phyloP scores from a whole-genome alignment of 2,888 invertebrate species.

The Erebia epiphron region DNA sequence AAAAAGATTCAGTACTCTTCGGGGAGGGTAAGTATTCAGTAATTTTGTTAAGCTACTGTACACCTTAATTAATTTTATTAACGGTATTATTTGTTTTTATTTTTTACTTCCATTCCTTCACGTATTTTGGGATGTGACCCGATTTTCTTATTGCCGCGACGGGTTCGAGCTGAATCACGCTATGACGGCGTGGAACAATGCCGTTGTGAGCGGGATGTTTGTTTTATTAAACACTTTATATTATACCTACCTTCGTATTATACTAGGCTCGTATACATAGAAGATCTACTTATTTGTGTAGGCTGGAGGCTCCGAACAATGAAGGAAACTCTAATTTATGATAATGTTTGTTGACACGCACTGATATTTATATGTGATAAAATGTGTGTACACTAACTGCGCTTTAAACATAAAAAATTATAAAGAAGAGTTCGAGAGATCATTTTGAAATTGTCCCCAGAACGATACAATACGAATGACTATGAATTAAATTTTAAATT shows the following conservation, averaged over 20 bases:
- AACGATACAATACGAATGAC: too few relatives aligned
- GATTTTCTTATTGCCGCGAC: slow-evolving; percentile 23
- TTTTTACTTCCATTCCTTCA: slow-evolving; percentile 3
- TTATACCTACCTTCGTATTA: slow-evolving; percentile 7
- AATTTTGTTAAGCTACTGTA: not conserved
- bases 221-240: slow-evolving; percentile 18
- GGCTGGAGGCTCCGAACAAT: slow-evolving; percentile 11
- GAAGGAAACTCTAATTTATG: slow-evolving; percentile 21
- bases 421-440: too few relatives aligned
- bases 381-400: not conserved
- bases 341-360: slow-evolving; percentile 12
- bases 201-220: slow-evolving; percentile 27
- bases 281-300: slow-evolving; percentile 23
- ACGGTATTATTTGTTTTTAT: not conserved
- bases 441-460: too few relatives aligned
- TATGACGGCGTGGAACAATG: slow-evolving; percentile 28
- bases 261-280: not conserved
- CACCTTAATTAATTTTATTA: not conserved
- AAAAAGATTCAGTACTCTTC: not conserved
- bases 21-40: not conserved
- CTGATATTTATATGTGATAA: slow-evolving; percentile 1
- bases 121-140: slow-evolving; percentile 21
- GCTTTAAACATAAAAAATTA: not conserved
- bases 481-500: too few relatives aligned
- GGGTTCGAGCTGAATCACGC: slow-evolving; percentile 32